Percentiles rank a stretch among this genome's conserved stretches.
phyloP scores from a whole-genome alignment of 2,797 vertebrate genomes.

The Cryptoprocta ferox region DNA sequence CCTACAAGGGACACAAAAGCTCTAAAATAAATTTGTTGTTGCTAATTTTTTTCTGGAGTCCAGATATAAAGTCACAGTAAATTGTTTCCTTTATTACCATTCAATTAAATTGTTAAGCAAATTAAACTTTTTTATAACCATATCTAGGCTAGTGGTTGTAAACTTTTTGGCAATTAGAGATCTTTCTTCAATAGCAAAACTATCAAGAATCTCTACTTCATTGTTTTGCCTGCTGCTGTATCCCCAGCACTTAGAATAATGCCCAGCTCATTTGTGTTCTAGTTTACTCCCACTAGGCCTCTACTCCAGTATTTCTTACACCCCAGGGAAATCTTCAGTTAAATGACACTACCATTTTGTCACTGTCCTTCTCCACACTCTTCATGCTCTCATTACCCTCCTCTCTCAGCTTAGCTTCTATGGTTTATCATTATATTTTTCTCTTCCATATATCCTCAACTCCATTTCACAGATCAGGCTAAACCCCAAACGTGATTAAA shows the following conservation, averaged over 20 bases:
- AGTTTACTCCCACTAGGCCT: background rate
- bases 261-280: background rate
- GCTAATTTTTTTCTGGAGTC: background rate
- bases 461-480: background rate
- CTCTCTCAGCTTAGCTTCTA: background rate
- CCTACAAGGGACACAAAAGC: background rate
- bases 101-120: background rate
- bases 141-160: background rate
- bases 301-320: background rate
- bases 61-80: background rate
- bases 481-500: background rate
- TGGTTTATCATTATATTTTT: background rate
- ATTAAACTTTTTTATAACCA: background rate
- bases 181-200: background rate
- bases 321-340: background rate
- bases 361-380: fast-evolving
- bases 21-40: background rate
- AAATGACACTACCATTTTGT: background rate
- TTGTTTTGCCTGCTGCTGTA: background rate
- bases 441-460: background rate
- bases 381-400: background rate
- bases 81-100: background rate
- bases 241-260: background rate
- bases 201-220: background rate
- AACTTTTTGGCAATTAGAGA: background rate